phyloP scores from a whole-genome alignment of 2,888 invertebrate genomes.

The Lymantria dispar region DNA sequence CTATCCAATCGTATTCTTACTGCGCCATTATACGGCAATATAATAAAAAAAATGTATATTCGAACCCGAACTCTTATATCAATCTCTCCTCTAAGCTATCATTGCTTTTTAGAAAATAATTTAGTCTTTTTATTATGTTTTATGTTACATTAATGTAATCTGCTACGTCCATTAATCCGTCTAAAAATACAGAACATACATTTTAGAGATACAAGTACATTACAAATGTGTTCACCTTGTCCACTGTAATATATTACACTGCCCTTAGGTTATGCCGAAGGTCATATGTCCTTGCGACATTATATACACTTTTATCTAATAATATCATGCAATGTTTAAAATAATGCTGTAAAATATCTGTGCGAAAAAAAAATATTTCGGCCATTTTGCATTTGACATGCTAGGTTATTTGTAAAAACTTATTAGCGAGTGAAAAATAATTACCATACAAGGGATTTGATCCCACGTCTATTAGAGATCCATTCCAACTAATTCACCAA shows the following conservation, averaged over 20 bases:
- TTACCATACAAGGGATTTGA: not conserved
- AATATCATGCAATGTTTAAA: not conserved
- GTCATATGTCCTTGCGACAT: not conserved
- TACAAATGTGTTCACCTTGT: conserved; percentile 1
- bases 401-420: not conserved
- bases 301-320: not conserved
- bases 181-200: conserved; percentile 2
- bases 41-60: too few relatives aligned
- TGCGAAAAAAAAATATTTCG: too few relatives aligned
- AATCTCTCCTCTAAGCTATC: too few relatives aligned
- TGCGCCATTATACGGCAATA: too few relatives aligned
- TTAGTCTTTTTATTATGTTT: not conserved
- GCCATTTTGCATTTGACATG: not conserved
- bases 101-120: not conserved
- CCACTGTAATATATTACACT: not conserved
- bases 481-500: not conserved
- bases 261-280: not conserved
- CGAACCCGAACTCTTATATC: too few relatives aligned
- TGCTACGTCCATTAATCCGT: conserved; percentile 3
- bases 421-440: not conserved
- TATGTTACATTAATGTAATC: not conserved
- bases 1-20: too few relatives aligned
- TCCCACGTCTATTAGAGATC: not conserved
- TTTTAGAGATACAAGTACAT: conserved; percentile 7
- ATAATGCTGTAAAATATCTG: not conserved